These are phyloP conservation scores for Zeuzera pyrina DNA, from an alignment of 2,888 invertebrate species.

Conservation along the genomic window DNA sequence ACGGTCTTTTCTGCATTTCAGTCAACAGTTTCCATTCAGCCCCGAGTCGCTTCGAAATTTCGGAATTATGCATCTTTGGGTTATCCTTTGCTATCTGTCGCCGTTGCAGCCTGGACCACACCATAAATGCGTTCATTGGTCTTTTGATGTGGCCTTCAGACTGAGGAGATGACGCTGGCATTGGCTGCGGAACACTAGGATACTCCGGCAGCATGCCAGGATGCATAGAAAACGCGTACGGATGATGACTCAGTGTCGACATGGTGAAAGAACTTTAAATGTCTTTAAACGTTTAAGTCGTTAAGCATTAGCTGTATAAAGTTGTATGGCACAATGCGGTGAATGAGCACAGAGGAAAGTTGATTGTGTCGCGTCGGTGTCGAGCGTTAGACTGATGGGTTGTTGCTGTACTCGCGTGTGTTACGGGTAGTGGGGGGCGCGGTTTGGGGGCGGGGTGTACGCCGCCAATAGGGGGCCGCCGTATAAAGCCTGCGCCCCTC, in stretches of 20 bases:
- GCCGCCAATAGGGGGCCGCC: constrained; percentile 40
- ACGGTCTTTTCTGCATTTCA: constrained; percentile 91
- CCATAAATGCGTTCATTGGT: constrained; percentile 99
- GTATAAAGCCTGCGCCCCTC: constrained; percentile 57
- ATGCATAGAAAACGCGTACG: constrained; percentile 69
- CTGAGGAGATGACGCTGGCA: constrained; percentile 60
- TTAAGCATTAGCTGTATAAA: constrained; percentile 43
- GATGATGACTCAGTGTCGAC: constrained; percentile 68
- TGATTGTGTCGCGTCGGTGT: constrained; percentile 62
- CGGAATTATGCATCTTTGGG: constrained; percentile 93
- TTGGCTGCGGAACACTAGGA: constrained; percentile 52
- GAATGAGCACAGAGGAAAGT: constrained; percentile 44
- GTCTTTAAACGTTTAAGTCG: constrained; percentile 30
- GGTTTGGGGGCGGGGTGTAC: constrained; percentile 41
- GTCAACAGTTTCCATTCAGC: constrained; percentile 94
- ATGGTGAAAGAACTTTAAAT: constrained; percentile 33
- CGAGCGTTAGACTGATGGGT: constrained; percentile 61
- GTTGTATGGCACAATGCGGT: constrained; percentile 56
- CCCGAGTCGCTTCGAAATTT: constrained; percentile 92
- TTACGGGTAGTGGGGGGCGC: constrained; percentile 42
- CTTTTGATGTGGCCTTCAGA: constrained; percentile 90
- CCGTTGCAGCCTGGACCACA: constrained; percentile 93
- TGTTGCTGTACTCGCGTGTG: constrained; percentile 36
- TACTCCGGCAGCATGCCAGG: constrained; percentile 65
- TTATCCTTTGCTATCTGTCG: constrained; percentile 95